Evolutionary conservation across 2,888 invertebrate species (phyloP), one percentile per base, ranked within the genome.

Genomic region (Protodeltote pygarga): DNA sequence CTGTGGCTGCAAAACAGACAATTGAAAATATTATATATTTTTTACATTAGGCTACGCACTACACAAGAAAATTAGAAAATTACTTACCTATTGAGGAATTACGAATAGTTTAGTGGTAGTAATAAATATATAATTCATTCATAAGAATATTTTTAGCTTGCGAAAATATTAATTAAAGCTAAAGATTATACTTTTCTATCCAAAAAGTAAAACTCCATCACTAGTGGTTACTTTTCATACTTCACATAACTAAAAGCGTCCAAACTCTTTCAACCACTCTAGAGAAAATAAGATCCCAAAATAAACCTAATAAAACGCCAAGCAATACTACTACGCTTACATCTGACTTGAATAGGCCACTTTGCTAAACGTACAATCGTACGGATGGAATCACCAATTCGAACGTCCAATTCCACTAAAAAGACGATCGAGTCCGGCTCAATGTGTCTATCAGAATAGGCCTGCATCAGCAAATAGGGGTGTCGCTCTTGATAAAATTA

Each of bases 371-470:
- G 49, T 51, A 60, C 50, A 39, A 62, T 62, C 66, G 51, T 52
- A 52, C 23, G 33, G 20, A 47, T 23, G n/a, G 41, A 64, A 51
- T 61, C 49, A 51, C 55, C 61, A 45, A 61, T 57, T 57, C 49
- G 21, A 55, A 20, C 49, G 51, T 47, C 40, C 66, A 35, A 59
- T 69, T 54, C 54, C 13, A 52, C 55, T 64, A 62, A 69, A 69
- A 66, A 62, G 62, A 61, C 66, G 39, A 64, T 69, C 48, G 66
- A 53, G 48, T 55, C 38, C 34, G 44, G 48, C 47, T 39, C 48
- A 49, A 62, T 62, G 50, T 69, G 58, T 61, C 66, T 51, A 59
- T 54, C 57, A 62, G 51, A 52, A 49, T 57, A 53, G 48, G 39
- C 50, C 46, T 57, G 54, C 57, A 66, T 62, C 52, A 66, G 62